A percentile compares a stretch with the other conserved stretches of the same genome.
phyloP scores from a whole-genome alignment of 2,888 invertebrate species.

The Ectropis crepuscularia region DNA sequence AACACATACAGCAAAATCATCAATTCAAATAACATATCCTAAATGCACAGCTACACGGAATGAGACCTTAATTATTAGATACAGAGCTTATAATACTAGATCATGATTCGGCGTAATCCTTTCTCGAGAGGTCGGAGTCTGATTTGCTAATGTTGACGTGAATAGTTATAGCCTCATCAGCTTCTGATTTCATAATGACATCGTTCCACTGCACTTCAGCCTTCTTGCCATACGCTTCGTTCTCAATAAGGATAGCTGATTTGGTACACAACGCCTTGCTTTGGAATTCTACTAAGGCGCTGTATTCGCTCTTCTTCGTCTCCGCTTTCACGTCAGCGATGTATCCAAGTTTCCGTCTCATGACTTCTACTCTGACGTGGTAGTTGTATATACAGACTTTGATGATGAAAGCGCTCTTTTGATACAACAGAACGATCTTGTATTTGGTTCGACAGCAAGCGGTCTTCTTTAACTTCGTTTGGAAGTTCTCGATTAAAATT shows the following conservation, averaged over 20 bases:
- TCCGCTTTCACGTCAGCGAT: slow-evolving; percentile 71
- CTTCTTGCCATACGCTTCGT: slow-evolving; percentile 77
- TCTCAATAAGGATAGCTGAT: slow-evolving; percentile 76
- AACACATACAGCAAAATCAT: slow-evolving; percentile 23
- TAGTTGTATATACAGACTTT: slow-evolving; percentile 82
- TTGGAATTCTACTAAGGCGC: slow-evolving; percentile 78
- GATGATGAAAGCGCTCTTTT: slow-evolving; percentile 80
- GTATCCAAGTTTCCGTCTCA: slow-evolving; percentile 76
- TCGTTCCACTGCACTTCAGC: slow-evolving; percentile 81
- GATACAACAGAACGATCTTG: slow-evolving; percentile 75
- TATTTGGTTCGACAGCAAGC: slow-evolving; percentile 80
- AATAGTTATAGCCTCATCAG: slow-evolving; percentile 77
- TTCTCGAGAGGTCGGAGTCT: slow-evolving; percentile 57
- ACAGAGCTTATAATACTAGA: slow-evolving; percentile 37
- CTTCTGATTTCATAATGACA: slow-evolving; percentile 74
- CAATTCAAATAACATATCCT: slow-evolving; percentile 36
- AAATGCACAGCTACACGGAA: slow-evolving; percentile 60
- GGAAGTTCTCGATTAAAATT: slow-evolving; percentile 80
- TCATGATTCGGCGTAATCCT: slow-evolving; percentile 63
- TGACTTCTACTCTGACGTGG: slow-evolving; percentile 77
- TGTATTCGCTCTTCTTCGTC: slow-evolving; percentile 75
- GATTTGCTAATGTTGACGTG: slow-evolving; percentile 78
- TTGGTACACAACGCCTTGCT: slow-evolving; percentile 76
- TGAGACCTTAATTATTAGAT: slow-evolving; percentile 45
- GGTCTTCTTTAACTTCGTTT: slow-evolving; percentile 77